phyloP scores from a whole-genome alignment of 92 coral and sea anemone species.

The Umimayanthus kanabou region DNA sequence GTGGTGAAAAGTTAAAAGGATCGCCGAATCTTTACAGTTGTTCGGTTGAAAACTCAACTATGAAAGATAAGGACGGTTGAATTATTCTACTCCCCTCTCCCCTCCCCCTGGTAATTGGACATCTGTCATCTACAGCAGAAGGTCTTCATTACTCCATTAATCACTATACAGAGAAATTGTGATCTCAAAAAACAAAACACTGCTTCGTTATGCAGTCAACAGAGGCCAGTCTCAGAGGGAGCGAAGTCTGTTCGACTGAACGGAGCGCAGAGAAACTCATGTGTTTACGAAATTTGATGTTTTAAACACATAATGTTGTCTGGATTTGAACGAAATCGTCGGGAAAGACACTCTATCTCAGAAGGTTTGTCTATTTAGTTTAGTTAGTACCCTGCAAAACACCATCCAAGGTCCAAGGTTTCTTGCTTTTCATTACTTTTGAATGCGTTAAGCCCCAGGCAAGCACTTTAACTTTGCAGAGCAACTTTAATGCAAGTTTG shows the following conservation, averaged over 20 bases:
- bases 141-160: neutral
- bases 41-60: neutral
- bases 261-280: neutral
- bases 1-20: neutral
- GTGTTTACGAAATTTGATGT: neutral
- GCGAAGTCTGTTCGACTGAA: neutral
- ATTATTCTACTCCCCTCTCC: neutral
- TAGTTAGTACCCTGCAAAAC: neutral
- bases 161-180: neutral
- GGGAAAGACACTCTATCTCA: neutral
- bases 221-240: neutral
- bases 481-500: neutral
- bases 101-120: constrained; percentile 7
- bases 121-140: constrained; percentile 9
- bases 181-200: constrained; percentile 13
- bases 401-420: neutral
- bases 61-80: too few relatives aligned
- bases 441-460: neutral
- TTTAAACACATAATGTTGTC: neutral
- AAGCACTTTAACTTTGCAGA: neutral
- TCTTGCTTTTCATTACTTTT: neutral
- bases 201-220: neutral
- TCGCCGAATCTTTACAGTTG: neutral
- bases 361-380: neutral
- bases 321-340: neutral